phyloP scores from a whole-genome alignment of 2,797 vertebrate genomes.

The Amphiprion clarkii region DNA sequence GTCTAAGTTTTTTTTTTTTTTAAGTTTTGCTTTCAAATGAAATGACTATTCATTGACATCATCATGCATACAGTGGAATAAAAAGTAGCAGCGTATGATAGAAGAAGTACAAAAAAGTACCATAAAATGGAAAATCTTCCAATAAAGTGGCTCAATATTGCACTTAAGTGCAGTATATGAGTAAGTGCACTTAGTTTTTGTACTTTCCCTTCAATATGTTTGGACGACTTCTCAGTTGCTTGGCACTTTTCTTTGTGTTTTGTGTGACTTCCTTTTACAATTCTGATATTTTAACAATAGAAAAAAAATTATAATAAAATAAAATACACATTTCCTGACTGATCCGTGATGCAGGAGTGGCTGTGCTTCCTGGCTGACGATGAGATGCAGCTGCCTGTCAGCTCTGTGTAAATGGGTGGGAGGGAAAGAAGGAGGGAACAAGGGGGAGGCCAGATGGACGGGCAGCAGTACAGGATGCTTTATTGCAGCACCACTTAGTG shows the following conservation, averaged over 20 bases:
- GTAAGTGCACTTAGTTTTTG: neutral
- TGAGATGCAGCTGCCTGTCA: slow-evolving; percentile 81
- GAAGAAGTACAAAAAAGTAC: no score
- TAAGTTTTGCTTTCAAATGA: no score
- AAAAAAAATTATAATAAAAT: neutral
- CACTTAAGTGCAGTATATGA: neutral
- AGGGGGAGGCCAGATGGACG: slow-evolving; percentile 62
- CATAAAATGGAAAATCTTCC: no score
- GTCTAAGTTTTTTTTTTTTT: no score
- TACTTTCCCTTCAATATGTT: no score
- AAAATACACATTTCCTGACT: slow-evolving; percentile 48
- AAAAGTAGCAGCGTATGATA: no score
- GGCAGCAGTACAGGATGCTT: slow-evolving; percentile 62
- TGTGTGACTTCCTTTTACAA: neutral
- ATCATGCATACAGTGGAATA: no score
- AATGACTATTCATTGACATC: no score
- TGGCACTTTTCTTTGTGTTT: slow-evolving; percentile 8
- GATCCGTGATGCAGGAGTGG: slow-evolving; percentile 54
- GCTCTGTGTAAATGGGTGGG: slow-evolving; percentile 61
- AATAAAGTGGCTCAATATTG: no score
- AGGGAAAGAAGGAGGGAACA: slow-evolving; percentile 33
- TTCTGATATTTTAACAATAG: neutral
- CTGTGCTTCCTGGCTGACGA: slow-evolving; percentile 63
- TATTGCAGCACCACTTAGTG: slow-evolving; percentile 55
- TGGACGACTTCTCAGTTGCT: neutral